Conservation (phyloP, 2,113 vertebrate species). For the Brienomyrus brachyistius region DNA sequence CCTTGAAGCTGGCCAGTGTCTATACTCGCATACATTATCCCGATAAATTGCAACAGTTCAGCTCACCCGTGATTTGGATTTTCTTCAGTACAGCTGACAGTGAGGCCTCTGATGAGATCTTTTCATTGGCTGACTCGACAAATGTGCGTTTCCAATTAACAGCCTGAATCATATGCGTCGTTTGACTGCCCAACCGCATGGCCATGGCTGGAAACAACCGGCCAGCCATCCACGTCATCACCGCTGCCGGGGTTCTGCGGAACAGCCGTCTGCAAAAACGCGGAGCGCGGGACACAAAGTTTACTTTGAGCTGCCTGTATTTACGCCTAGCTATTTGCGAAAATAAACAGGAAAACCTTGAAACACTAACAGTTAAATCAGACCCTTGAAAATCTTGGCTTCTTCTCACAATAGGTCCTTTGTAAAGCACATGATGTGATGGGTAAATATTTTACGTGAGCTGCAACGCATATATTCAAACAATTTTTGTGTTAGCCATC, state of each 20-base stretch:
- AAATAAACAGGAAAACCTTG: constrained; percentile 73
- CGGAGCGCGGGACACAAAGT: constrained; percentile 50
- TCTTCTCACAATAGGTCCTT: constrained; percentile 62
- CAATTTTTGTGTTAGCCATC: constrained; percentile 39
- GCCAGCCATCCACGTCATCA: constrained; percentile 40
- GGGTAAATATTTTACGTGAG: constrained; percentile 71
- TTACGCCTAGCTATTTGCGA: constrained; percentile 64
- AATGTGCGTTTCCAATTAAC: constrained; percentile 51
- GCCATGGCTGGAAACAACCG: constrained; percentile 40
- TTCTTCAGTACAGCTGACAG: constrained; percentile 35
- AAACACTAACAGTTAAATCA: constrained; percentile 70
- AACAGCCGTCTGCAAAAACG: constrained; percentile 46
- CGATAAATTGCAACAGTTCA: constrained; percentile 29
- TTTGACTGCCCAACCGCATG: constrained; percentile 43
- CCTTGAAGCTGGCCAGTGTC: background rate
- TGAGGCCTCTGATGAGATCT: constrained; percentile 37
- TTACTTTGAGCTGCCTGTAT: constrained; percentile 71
- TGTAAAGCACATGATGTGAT: constrained; percentile 51
- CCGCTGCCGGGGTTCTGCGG: constrained; percentile 42
- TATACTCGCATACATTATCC: constrained; percentile 22
- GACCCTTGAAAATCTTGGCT: constrained; percentile 67
- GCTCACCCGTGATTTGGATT: constrained; percentile 38
- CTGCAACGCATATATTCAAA: constrained; percentile 59
- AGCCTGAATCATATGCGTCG: constrained; percentile 44
- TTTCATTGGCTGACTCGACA: constrained; percentile 39